Conservation (phyloP, 1,140 invertebrate genomes). For the Physella acuta region DNA sequence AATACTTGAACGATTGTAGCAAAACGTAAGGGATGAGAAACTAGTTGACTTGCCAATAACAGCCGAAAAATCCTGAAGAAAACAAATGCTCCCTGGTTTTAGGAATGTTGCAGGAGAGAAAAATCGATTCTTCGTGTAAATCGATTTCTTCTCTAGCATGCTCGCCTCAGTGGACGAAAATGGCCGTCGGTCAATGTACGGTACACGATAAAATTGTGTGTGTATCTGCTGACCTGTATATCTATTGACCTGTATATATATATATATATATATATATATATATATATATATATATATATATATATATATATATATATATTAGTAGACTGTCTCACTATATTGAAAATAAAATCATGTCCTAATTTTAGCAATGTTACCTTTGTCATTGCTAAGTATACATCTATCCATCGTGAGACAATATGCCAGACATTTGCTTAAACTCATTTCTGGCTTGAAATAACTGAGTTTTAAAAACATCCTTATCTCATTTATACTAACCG, state of each 20-base stretch:
- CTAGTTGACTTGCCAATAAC: background rate
- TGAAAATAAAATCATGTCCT: background rate
- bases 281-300: background rate
- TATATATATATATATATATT: background rate
- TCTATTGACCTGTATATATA: background rate
- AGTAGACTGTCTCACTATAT: background rate
- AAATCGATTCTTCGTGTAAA: conserved; percentile 4
- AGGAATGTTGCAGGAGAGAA: too few relatives aligned
- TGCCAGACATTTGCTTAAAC: background rate
- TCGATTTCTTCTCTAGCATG: conserved; percentile 4
- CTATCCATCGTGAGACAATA: conserved; percentile 2
- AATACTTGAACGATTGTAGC: too few relatives aligned
- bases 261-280: background rate
- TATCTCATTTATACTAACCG: too few relatives aligned
- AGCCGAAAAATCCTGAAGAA: too few relatives aligned
- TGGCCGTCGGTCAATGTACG: background rate
- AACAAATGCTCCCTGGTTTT: too few relatives aligned
- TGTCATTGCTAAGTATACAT: background rate
- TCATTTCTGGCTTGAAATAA: background rate
- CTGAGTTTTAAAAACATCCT: background rate
- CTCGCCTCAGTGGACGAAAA: background rate
- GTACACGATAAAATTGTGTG: background rate
- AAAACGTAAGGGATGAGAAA: too few relatives aligned
- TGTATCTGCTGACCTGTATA: background rate
- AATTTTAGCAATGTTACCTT: background rate